A percentile compares a stretch with the other conserved stretches of the same genome.
phyloP scores from a whole-genome alignment of 2,113 vertebrate species.

The Aegithalos caudatus region DNA sequence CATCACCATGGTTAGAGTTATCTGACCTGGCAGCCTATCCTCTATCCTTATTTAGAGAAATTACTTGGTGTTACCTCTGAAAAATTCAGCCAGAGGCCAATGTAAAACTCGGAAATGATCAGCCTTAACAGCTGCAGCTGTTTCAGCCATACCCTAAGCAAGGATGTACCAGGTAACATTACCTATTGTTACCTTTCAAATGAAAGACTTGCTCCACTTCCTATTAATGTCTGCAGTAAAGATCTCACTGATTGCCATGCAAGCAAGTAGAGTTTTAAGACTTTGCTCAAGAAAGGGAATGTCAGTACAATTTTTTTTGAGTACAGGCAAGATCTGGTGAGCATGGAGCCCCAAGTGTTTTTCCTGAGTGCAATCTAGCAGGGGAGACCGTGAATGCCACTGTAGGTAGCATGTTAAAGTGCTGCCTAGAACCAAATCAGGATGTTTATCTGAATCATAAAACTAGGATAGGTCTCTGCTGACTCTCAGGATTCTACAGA shows the following conservation, averaged over 20 bases:
- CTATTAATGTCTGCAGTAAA: not conserved
- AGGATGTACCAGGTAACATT: rapidly evolving
- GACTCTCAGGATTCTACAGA: not conserved
- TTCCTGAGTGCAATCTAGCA: not conserved
- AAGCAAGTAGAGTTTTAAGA: not conserved
- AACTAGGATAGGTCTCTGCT: not conserved
- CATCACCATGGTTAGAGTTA: not conserved
- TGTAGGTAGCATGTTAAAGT: not conserved
- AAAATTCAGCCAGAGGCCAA: not conserved
- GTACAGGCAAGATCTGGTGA: not conserved
- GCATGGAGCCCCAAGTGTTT: not conserved
- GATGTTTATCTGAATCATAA: not conserved
- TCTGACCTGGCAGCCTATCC: not conserved
- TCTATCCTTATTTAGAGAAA: not conserved
- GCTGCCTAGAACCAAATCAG: not conserved
- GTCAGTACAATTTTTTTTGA: not conserved
- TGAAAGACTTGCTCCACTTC: not conserved
- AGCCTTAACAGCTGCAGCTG: not conserved
- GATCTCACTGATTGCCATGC: not conserved
- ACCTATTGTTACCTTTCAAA: not conserved
- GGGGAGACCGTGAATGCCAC: not conserved
- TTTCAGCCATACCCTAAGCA: not conserved
- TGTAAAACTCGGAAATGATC: not conserved
- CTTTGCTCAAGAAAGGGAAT: not conserved
- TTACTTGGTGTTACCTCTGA: not conserved